phyloP scores from a whole-genome alignment of 2,113 vertebrate species.

The Nerophis ophidion region DNA sequence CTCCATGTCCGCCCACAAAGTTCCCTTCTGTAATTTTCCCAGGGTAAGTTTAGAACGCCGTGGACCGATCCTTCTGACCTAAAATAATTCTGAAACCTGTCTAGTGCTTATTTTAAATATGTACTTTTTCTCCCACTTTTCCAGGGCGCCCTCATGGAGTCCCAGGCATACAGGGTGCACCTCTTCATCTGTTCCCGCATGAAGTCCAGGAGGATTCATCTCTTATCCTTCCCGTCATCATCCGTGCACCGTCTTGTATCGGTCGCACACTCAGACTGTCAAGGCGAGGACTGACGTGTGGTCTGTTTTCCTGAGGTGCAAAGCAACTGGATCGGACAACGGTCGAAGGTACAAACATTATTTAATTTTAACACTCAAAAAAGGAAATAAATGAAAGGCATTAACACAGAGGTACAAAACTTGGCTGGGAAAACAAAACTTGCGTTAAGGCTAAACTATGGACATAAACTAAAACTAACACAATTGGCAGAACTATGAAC shows the following conservation, averaged over 20 bases:
- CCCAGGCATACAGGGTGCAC: neutral
- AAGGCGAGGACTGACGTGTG: too few species aligned
- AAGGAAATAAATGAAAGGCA: too few species aligned
- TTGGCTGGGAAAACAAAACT: too few species aligned
- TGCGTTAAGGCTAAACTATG: too few species aligned
- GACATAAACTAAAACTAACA: too few species aligned
- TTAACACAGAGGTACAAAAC: too few species aligned
- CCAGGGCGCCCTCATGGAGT: constrained; percentile 15
- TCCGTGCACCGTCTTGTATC: neutral
- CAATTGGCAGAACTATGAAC: too few species aligned
- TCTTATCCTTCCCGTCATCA: neutral
- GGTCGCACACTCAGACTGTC: too few species aligned
- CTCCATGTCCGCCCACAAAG: constrained; percentile 34
- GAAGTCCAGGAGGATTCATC: neutral
- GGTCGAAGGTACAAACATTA: too few species aligned
- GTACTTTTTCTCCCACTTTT: constrained; percentile 25
- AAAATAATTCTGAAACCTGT: constrained; percentile 38
- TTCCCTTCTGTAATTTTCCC: constrained; percentile 14
- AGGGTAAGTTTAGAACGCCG: constrained; percentile 29
- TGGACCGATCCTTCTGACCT: constrained; percentile 42
- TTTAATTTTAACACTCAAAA: too few species aligned
- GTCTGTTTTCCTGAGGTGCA: too few species aligned
- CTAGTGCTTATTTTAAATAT: constrained; percentile 30
- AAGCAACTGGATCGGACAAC: too few species aligned
- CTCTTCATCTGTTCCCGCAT: neutral